phyloP scores from a whole-genome alignment of 35 echinoderm and acorn worm genomes.

The Ophiothrix spiculata region DNA sequence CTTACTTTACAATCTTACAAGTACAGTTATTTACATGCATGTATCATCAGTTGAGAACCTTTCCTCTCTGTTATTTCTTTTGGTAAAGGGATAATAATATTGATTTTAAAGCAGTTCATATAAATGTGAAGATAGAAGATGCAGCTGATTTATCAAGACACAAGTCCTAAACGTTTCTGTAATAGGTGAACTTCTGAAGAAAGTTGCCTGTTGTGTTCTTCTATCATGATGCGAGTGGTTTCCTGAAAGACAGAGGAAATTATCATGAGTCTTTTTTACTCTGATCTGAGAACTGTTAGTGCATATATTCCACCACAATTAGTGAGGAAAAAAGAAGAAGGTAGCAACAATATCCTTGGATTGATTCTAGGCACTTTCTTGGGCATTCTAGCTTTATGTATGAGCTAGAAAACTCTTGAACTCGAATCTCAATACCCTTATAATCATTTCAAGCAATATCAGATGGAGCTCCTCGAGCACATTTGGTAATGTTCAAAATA shows the following conservation, averaged over 20 bases:
- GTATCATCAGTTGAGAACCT: background rate
- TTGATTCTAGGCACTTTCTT: too few species aligned
- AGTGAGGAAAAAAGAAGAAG: too few species aligned
- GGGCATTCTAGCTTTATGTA: too few species aligned
- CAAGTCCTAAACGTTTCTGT: slow-evolving; percentile 20
- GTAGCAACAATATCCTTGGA: too few species aligned
- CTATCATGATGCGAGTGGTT: slow-evolving; percentile 36
- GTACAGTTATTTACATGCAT: background rate
- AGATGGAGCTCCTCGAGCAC: too few species aligned
- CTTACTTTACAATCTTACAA: background rate
- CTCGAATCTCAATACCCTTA: too few species aligned
- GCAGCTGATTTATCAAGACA: background rate
- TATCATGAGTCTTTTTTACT: too few species aligned
- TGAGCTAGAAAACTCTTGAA: too few species aligned
- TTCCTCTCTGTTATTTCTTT: background rate
- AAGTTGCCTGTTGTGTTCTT: slow-evolving; percentile 44
- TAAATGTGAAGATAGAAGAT: background rate
- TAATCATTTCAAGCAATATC: too few species aligned
- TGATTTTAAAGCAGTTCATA: background rate
- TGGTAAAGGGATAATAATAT: background rate
- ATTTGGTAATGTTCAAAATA: too few species aligned
- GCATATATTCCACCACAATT: too few species aligned
- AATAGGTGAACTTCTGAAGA: slow-evolving; percentile 37
- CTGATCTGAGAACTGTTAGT: too few species aligned
- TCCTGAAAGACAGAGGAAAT: slow-evolving; percentile 44